phyloP scores from a whole-genome alignment of 2,113 vertebrate species.

The Leucoraja erinaceus region DNA sequence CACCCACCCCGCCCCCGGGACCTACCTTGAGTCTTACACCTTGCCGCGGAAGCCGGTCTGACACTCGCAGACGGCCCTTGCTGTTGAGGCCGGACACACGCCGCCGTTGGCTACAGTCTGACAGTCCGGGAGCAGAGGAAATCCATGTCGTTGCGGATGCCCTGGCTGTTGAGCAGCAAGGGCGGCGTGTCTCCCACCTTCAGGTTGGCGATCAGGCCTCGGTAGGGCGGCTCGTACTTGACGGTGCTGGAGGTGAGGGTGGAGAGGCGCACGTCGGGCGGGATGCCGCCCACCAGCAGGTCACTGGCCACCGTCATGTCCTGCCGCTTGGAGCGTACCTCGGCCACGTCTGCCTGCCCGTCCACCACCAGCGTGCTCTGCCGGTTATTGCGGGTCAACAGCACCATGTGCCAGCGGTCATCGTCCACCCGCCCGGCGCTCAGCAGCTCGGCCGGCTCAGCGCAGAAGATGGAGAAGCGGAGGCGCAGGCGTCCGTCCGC shows the following conservation, averaged over 20 bases:
- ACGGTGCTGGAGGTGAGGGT: constrained; percentile 85
- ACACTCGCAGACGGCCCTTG: constrained; percentile 80
- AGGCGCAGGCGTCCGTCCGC: constrained; percentile 71
- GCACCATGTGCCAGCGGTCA: constrained; percentile 81
- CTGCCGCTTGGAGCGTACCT: constrained; percentile 79
- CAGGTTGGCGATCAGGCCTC: constrained; percentile 74
- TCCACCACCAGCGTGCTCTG: constrained; percentile 75
- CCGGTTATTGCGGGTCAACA: constrained; percentile 68
- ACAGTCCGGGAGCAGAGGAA: constrained; percentile 70
- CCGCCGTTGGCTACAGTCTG: constrained; percentile 78
- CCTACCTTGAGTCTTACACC: constrained; percentile 96
- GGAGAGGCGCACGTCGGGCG: constrained; percentile 83
- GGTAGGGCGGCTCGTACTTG: constrained; percentile 86
- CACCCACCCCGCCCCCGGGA: background rate
- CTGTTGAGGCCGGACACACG: constrained; percentile 71
- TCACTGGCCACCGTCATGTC: constrained; percentile 85
- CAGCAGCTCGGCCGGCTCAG: constrained; percentile 74
- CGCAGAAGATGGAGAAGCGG: constrained; percentile 84
- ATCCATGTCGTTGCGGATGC: constrained; percentile 74
- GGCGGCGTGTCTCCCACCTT: constrained; percentile 74
- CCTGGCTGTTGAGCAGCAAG: constrained; percentile 73
- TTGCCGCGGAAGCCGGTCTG: constrained; percentile 77
- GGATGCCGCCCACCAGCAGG: constrained; percentile 83
- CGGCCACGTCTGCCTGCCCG: constrained; percentile 68
- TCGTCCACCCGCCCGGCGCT: constrained; percentile 69